These are phyloP conservation scores for Drosophila anomelani DNA, from an alignment of 2,888 invertebrate species.

Conservation along the genomic window DNA sequence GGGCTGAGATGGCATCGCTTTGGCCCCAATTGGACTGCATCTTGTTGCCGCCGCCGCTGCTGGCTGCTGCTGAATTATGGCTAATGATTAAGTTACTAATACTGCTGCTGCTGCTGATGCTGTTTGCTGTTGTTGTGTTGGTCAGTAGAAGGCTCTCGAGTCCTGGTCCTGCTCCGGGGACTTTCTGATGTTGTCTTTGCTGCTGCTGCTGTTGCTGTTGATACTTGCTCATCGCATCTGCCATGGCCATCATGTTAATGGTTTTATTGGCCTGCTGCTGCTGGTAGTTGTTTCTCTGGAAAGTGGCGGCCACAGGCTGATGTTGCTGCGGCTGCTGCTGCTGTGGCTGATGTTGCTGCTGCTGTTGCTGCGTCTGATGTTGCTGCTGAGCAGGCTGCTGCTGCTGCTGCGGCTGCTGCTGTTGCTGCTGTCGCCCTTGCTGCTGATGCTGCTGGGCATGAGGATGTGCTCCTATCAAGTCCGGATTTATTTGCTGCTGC, in stretches of 20 bases:
- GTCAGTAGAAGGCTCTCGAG: constrained; percentile 59
- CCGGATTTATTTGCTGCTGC: constrained; percentile 82
- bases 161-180: constrained; percentile 6
- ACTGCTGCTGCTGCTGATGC: constrained; percentile 70
- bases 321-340: constrained; percentile 56
- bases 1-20: constrained; percentile 76
- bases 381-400: constrained; percentile 54
- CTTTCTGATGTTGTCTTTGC: constrained; percentile 38
- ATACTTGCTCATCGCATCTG: constrained; percentile 65
- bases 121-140: constrained; percentile 54
- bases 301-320: constrained; percentile 53
- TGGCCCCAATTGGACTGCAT: constrained; percentile 47
- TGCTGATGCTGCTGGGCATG: constrained; percentile 80
- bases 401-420: constrained; percentile 37
- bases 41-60: constrained; percentile 18
- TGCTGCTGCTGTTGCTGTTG: constrained; percentile 63
- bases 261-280: constrained; percentile 51
- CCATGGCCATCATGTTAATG: constrained; percentile 69
- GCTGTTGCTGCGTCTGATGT: constrained; percentile 49
- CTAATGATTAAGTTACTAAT: constrained; percentile 83
- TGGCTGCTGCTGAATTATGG: constrained; percentile 77
- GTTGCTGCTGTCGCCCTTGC: constrained; percentile 67
- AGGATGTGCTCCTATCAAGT: constrained; percentile 82
- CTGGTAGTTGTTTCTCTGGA: constrained; percentile 30
- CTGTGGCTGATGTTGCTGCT: constrained; percentile 58